Conservation (phyloP, 2,113 vertebrate species). For the Oreochromis aureus region DNA sequence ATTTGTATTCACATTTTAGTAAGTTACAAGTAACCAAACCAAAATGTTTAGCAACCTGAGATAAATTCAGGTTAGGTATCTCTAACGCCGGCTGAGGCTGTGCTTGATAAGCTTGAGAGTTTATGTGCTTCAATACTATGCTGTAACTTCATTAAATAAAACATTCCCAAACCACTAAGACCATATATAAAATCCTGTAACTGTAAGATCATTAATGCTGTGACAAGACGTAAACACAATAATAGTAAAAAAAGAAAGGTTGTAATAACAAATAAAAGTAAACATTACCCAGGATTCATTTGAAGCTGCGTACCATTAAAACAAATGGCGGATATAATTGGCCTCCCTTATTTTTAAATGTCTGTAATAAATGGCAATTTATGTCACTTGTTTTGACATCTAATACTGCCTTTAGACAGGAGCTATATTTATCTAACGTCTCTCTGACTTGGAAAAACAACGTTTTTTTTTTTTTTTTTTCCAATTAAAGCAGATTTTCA, state of each 20-base stretch:
- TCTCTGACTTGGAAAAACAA: neutral
- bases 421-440: neutral
- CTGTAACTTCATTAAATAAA: neutral
- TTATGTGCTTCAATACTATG: neutral
- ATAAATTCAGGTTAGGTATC: neutral
- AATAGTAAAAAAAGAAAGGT: neutral
- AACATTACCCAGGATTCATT: neutral
- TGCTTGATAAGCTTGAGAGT: neutral
- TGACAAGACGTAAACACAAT: neutral
- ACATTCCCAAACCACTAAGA: neutral
- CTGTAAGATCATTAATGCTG: neutral
- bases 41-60: neutral
- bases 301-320: neutral
- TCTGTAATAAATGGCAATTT: slow-evolving; percentile 12
- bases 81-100: neutral
- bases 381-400: neutral
- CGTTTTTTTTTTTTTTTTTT: fast-evolving
- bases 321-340: slow-evolving; percentile 21
- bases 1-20: neutral
- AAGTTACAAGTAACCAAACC: neutral
- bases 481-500: neutral
- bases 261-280: neutral
- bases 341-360: neutral
- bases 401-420: neutral
- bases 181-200: neutral